Evolutionary conservation across 2,113 vertebrate genomes (phyloP).

Genomic region (Pseudolaguvia tuberculata): DNA sequence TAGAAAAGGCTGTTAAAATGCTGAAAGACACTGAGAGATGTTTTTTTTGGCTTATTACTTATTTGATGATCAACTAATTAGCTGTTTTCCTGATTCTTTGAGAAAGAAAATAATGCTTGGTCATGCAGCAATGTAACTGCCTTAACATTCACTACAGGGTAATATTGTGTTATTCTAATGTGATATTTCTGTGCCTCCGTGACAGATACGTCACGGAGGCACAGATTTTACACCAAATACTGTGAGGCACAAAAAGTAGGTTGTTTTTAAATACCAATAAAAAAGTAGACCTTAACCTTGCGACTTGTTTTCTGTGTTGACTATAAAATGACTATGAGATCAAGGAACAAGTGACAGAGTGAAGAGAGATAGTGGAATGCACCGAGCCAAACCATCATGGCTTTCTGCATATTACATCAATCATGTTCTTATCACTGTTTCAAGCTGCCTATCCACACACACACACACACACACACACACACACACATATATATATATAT

Average conservation of each 20-base stretch:
- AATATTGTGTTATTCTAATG: neutral
- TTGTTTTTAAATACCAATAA: neutral
- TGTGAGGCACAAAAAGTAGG: too few relatives aligned
- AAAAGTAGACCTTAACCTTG: neutral
- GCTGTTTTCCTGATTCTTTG: neutral
- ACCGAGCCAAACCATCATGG: neutral
- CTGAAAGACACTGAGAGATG: neutral
- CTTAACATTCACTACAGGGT: neutral
- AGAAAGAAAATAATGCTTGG: neutral
- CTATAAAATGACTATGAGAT: neutral
- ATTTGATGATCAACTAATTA: conserved; percentile 10
- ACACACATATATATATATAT: too few relatives aligned
- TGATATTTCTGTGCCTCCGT: too few relatives aligned
- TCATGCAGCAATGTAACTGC: neutral
- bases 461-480: too few relatives aligned
- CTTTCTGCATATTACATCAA: conserved; percentile 19
- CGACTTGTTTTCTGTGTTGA: neutral
- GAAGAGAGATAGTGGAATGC: conserved; percentile 10
- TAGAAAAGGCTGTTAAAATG: neutral
- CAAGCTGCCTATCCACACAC: neutral
- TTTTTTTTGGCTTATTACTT: neutral
- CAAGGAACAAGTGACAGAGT: conserved; percentile 5
- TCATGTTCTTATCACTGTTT: conserved; percentile 38
- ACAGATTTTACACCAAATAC: too few relatives aligned
- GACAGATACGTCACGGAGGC: too few relatives aligned